Conservation (phyloP, 2,797 vertebrate genomes). For the Hemibagrus guttatus region DNA sequence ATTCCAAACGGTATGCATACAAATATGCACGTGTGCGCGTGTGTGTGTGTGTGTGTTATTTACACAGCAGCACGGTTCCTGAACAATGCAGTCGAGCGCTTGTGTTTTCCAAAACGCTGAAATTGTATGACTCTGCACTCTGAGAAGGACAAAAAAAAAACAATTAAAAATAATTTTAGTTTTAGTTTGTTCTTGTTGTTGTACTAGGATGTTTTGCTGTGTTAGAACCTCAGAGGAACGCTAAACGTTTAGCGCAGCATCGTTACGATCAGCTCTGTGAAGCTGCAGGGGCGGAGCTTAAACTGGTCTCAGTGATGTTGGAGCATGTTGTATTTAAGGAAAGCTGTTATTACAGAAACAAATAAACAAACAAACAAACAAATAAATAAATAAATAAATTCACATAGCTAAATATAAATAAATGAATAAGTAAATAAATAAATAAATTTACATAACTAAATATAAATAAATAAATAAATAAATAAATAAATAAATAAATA, state of each 20-base stretch:
- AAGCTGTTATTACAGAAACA: neutral
- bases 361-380: too few species aligned
- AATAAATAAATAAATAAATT: neutral
- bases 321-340: neutral
- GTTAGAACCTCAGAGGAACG: neutral
- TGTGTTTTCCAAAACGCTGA: neutral
- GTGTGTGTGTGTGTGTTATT: constrained; percentile 37
- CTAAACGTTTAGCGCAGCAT: neutral
- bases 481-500: neutral
- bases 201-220: too few species aligned
- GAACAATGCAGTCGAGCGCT: constrained; percentile 9
- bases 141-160: neutral
- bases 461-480: too few species aligned
- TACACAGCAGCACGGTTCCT: neutral
- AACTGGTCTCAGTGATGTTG: neutral
- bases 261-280: neutral
- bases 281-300: neutral
- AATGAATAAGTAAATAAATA: too few species aligned
- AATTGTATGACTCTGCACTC: neutral
- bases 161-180: neutral
- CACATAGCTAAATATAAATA: too few species aligned
- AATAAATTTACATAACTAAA: too few species aligned
- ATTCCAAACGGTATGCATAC: constrained; percentile 45
- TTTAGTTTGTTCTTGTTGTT: neutral
- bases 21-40: constrained; percentile 36